Percentiles rank a stretch among this genome's conserved stretches.
phyloP scores from a whole-genome alignment of 2,113 vertebrate genomes.

The Sorex fumeus region DNA sequence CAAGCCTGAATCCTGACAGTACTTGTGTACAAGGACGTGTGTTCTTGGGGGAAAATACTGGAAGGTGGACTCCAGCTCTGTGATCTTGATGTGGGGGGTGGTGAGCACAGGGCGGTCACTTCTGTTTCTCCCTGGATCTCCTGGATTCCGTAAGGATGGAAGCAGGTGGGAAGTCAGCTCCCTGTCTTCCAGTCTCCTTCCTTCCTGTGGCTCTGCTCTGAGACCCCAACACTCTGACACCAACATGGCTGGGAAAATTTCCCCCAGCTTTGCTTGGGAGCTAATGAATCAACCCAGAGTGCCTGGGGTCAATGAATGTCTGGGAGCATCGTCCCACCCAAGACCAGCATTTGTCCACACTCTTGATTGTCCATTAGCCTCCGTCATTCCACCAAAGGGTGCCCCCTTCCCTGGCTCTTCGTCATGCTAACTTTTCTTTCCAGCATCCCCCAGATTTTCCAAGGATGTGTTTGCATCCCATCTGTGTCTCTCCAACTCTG shows the following conservation, averaged over 20 bases:
- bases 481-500: conserved; percentile 19
- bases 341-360: neutral
- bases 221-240: neutral
- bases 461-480: conserved; percentile 13
- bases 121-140: neutral
- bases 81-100: neutral
- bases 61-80: conserved; percentile 31
- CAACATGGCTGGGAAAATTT: neutral
- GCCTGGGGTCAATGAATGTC: neutral
- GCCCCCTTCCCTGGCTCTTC: neutral
- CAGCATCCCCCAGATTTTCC: conserved; percentile 45
- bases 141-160: neutral
- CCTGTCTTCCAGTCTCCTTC: neutral
- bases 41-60: neutral
- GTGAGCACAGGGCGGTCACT: no score
- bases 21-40: conserved; percentile 28
- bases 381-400: neutral
- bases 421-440: neutral
- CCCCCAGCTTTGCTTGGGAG: neutral
- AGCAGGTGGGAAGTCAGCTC: neutral
- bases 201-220: neutral
- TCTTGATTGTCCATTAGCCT: neutral
- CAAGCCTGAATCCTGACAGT: conserved; percentile 49
- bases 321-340: neutral
- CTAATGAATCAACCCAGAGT: neutral